These are phyloP conservation scores for Notolepis coatsorum DNA, from an alignment of 2,797 vertebrate genomes.

Conservation along the genomic window DNA sequence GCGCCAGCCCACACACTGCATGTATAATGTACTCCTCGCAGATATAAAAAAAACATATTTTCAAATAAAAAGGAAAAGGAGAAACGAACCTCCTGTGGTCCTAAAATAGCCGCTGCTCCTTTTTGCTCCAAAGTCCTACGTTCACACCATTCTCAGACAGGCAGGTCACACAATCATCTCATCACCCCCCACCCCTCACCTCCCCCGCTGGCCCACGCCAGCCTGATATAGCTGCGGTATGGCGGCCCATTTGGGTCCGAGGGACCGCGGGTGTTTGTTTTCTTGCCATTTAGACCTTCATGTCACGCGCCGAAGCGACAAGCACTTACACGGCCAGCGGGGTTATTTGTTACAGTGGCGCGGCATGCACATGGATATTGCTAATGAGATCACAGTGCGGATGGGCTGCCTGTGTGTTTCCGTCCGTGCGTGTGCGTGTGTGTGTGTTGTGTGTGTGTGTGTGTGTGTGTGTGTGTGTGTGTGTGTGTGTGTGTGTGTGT, in stretches of 20 bases:
- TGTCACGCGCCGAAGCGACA: constrained; percentile 34
- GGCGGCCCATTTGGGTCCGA: constrained; percentile 30
- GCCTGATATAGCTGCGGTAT: constrained; percentile 57
- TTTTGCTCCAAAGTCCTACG: constrained; percentile 14
- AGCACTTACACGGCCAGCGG: constrained; percentile 26
- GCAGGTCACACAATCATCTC: constrained; percentile 51
- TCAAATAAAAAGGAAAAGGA: no score
- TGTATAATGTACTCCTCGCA: no score
- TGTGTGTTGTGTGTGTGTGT: neutral
- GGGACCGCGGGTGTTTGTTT: constrained; percentile 53
- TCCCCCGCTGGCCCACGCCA: constrained; percentile 7
- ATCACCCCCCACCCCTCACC: constrained; percentile 8
- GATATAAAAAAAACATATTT: no score
- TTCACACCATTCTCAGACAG: constrained; percentile 73
- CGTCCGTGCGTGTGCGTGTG: constrained; percentile 3
- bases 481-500: neutral
- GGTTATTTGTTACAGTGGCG: neutral
- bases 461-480: neutral
- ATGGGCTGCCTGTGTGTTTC: neutral
- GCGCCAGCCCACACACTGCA: constrained; percentile 11
- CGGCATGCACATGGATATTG: constrained; percentile 33
- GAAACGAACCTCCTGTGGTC: constrained; percentile 16
- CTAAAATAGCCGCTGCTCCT: constrained; percentile 2
- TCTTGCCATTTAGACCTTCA: constrained; percentile 39
- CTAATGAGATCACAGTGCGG: constrained; percentile 44